Base-by-base conservation (phyloP, 2,888 invertebrate genomes). In the Xestia xanthographa region DNA sequence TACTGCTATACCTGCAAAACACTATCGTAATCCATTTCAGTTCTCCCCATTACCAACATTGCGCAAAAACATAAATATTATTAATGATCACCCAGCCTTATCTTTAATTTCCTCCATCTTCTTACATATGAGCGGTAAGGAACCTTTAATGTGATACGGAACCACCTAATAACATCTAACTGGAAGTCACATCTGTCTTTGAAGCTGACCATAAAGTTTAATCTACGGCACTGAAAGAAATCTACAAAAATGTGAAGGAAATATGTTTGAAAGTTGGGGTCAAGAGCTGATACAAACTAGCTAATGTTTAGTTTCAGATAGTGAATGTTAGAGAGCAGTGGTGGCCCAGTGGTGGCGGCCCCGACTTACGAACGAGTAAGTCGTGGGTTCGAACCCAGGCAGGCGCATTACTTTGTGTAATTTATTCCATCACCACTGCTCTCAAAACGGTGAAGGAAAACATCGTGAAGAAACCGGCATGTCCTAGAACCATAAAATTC, bases 171-270 rank as follows among this genome's bases (percentile, higher is more conserved):
- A 79, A 75, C 65, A 66, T 71, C 67, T 45, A 60, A 75, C 56
- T 76, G 56, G 63, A 75, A 70, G 41, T 63, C 56, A 77, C 77
- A 83, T 87, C 48, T 75, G 72, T 83, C 77, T 80, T 76, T 22
- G 1, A 66, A 80, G 72, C 14, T 45, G 69, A 80, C 74, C 72
- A 74, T 80, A 78, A 87, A 87, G 65, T 83, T 38, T 78, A 82
- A 86, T 86, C 75, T 77, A 75, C 76, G 75, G 72, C 68, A 67
- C 53, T 60, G 20, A 77, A 66, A 58, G 60, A 68, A 66, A 71
- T 74, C 63, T 79, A 56, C 50, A 65, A 68, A 41, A 43, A 65
- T 65, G 58, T 62, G 41, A 53, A 66, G 66, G 12, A 75, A 75
- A 53, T 73, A 66, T 56, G 20, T 43, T 45, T 76, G 8, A 72